phyloP scores from a whole-genome alignment of 2,888 invertebrate species.

The Phengaris alcon region DNA sequence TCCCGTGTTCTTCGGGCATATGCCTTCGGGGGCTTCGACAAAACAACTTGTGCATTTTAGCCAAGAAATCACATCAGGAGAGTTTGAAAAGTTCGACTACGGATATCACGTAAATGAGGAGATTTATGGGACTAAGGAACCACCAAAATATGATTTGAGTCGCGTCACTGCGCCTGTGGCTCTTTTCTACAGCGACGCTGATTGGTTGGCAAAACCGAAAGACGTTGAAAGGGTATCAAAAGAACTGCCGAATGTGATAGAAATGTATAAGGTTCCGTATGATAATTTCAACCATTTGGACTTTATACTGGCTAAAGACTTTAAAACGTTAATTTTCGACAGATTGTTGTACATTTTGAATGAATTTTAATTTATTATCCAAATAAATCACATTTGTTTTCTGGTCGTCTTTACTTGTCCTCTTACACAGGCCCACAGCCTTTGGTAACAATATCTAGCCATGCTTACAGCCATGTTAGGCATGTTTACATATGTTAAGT shows the following conservation, averaged over 20 bases:
- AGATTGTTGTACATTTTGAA: conserved; percentile 37
- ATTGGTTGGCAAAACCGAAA: conserved; percentile 81
- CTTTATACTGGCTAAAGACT: conserved; percentile 58
- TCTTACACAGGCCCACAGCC: no score
- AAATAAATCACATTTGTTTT: no score
- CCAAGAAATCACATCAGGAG: conserved; percentile 61
- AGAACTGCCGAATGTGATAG: conserved; percentile 74
- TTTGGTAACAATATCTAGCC: no score
- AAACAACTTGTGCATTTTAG: conserved; percentile 77
- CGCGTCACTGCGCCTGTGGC: conserved; percentile 55
- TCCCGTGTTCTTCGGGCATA: conserved; percentile 74
- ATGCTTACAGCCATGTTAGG: no score
- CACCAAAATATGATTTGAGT: conserved; percentile 55
- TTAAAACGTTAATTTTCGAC: conserved; percentile 49
- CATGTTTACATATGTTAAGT: no score
- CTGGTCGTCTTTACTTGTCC: no score
- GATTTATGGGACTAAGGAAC: conserved; percentile 50
- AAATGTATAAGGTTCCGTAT: conserved; percentile 76
- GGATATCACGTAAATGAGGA: conserved; percentile 50
- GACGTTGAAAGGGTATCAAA: conserved; percentile 77
- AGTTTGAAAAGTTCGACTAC: conserved; percentile 58
- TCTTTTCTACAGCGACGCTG: conserved; percentile 71
- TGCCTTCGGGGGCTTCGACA: conserved; percentile 76
- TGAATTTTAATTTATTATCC: background rate
- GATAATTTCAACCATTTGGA: conserved; percentile 67